A percentile compares a stretch with the other conserved stretches of the same genome.
These are phyloP conservation scores for Eulimnadia texana DNA, from an alignment of 1,140 invertebrate genomes.

Conservation along the genomic window DNA sequence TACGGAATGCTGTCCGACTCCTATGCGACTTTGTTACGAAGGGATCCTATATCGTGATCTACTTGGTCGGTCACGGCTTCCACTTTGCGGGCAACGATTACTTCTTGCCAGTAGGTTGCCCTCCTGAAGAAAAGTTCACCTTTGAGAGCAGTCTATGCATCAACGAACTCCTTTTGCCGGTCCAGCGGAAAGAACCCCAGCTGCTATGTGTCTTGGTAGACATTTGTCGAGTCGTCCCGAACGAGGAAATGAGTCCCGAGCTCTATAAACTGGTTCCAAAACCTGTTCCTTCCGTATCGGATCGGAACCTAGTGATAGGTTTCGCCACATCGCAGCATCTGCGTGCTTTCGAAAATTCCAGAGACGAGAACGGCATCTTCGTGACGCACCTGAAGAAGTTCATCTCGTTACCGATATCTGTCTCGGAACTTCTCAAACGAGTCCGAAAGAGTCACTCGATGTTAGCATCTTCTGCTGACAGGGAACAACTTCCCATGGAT, in stretches of 20 bases:
- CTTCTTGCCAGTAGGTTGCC: background rate
- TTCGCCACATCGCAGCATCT: background rate
- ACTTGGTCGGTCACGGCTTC: background rate
- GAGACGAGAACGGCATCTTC: background rate
- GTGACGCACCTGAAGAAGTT: background rate
- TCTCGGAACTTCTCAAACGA: background rate
- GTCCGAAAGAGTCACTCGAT: background rate
- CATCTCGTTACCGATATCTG: background rate
- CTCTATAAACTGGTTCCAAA: background rate
- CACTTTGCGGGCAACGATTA: background rate
- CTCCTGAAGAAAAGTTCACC: background rate
- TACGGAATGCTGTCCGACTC: background rate
- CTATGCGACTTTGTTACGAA: background rate
- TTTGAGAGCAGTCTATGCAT: background rate
- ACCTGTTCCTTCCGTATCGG: background rate
- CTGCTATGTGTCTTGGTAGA: background rate
- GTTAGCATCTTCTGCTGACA: background rate
- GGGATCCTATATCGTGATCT: background rate
- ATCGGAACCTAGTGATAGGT: background rate
- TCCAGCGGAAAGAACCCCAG: background rate
- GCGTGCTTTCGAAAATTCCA: background rate
- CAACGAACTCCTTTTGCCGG: background rate
- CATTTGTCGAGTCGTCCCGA: background rate
- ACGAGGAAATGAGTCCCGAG: background rate
- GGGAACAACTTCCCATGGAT: background rate